phyloP scores from a whole-genome alignment of 1,140 invertebrate species.

The Helicoverpa armigera region DNA sequence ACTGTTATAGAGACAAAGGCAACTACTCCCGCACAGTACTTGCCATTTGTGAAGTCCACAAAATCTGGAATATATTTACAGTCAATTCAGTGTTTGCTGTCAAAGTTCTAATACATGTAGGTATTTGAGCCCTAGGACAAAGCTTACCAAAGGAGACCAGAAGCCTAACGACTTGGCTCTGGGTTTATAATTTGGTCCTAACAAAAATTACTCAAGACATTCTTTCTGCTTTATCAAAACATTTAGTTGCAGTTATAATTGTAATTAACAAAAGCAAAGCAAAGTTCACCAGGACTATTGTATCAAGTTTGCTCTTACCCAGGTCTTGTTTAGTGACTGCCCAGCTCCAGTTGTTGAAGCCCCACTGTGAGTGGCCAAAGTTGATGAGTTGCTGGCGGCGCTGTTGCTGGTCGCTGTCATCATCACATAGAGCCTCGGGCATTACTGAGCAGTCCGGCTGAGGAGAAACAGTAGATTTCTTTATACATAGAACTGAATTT shows the following conservation, averaged over 20 bases:
- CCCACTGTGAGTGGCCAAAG: slow-evolving; percentile 84
- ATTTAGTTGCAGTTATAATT: no score
- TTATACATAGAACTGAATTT: no score
- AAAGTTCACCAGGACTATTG: no score
- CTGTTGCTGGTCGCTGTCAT: slow-evolving; percentile 71
- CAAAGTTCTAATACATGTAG: neutral
- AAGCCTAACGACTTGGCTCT: no score
- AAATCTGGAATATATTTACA: slow-evolving; percentile 71
- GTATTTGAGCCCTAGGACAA: neutral
- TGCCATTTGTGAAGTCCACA: slow-evolving; percentile 77
- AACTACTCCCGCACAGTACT: slow-evolving; percentile 79
- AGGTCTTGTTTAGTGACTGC: slow-evolving; percentile 83
- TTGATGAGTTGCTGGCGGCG: slow-evolving; percentile 81
- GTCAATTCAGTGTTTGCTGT: neutral
- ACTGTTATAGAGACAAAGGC: slow-evolving; percentile 81
- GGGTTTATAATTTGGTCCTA: no score
- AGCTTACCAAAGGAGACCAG: neutral
- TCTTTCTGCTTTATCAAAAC: no score
- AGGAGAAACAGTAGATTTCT: neutral
- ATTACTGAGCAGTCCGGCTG: slow-evolving; percentile 71
- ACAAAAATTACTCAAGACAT: no score
- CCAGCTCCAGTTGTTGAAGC: slow-evolving; percentile 86
- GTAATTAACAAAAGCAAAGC: no score
- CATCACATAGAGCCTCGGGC: slow-evolving; percentile 58
- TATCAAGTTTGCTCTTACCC: slow-evolving; percentile 62